phyloP scores from a whole-genome alignment of 2,888 invertebrate species.

The Heterodera filipjevi region DNA sequence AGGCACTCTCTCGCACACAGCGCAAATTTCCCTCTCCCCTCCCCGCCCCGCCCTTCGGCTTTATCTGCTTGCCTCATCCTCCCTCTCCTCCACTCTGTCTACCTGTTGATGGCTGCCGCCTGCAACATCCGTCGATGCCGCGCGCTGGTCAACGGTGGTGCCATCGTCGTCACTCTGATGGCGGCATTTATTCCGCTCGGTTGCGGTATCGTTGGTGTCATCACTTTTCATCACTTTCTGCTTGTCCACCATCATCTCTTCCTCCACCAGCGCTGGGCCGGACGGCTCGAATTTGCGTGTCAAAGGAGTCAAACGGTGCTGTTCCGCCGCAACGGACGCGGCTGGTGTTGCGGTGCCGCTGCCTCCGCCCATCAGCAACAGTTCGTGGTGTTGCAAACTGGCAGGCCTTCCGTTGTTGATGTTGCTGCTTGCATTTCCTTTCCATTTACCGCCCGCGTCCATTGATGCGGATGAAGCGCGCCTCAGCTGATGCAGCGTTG shows the following conservation, averaged over 20 bases:
- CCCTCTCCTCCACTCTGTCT: too few relatives aligned
- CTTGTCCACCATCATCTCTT: conserved; percentile 11
- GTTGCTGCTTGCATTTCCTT: neutral
- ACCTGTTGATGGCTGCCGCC: neutral
- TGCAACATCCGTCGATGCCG: neutral
- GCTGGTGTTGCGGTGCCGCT: neutral
- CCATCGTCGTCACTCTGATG: neutral
- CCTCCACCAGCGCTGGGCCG: conserved; percentile 12
- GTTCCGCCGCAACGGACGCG: neutral
- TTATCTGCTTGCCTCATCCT: too few relatives aligned
- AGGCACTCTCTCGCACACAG: neutral
- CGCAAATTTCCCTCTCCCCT: neutral
- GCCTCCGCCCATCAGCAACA: conserved; percentile 11
- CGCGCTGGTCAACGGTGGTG: neutral
- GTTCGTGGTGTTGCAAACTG: conserved; percentile 22
- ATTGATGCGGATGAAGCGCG: conserved; percentile 23
- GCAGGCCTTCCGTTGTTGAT: conserved; percentile 5
- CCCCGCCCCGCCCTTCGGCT: neutral
- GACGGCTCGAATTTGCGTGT: conserved; percentile 22
- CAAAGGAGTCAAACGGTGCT: conserved; percentile 17
- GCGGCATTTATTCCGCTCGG: neutral
- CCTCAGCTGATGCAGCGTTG: conserved; percentile 9
- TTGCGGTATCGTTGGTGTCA: neutral
- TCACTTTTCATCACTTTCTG: neutral
- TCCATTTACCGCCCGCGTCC: conserved; percentile 9